Evolutionary conservation across 2,888 invertebrate species (phyloP), one percentile per base, ranked within the genome.

Genomic region (Himalopsyche japonica): DNA sequence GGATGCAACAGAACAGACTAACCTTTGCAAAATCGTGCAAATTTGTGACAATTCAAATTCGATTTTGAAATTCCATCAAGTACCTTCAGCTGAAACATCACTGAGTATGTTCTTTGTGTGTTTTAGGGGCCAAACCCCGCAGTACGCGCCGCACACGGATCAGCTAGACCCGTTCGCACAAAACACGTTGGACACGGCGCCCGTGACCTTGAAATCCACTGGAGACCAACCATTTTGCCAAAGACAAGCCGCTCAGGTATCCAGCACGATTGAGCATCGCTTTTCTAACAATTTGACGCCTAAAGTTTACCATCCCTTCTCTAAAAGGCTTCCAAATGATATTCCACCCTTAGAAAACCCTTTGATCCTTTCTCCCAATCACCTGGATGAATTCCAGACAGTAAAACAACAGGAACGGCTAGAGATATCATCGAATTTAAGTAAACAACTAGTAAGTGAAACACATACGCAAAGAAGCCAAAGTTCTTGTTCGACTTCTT

Each of bases 351-450:
- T 91, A 85, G 92, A 92, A 88, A 89, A 90, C 0, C 91, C 92
- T 27, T 90, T 92, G 2, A 90, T 91, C 49, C 88, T 92, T 0
- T 91, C 91, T 43, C 89, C 91, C 30, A 87, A 89, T 70, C 90
- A 90, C 80, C 88, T 89, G 57, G 91, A 92, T 87, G 88, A 88
- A 7, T 91, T 91, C 57, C 88, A 88, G 1, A 88, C 89, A 20
- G 86, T 84, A 20, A 84, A 82, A 24, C 86, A 85, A 43, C 47
- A 79, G 79, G 86, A 84, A 34, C 30, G 70, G 70, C 20, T 30
- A 12, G 70, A 70, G 12, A 70, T 70, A 30, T 8, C 70, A 12
- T 6, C 70, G 10, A 70, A 70, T 12, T 70, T 30, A 27, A 70
- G 3, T 1, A 70, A 27, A 7, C 27, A 64, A 64, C 24, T 27